Evolutionary conservation across 2,797 vertebrate genomes (phyloP).

Genomic region (Psittacula derbiana): DNA sequence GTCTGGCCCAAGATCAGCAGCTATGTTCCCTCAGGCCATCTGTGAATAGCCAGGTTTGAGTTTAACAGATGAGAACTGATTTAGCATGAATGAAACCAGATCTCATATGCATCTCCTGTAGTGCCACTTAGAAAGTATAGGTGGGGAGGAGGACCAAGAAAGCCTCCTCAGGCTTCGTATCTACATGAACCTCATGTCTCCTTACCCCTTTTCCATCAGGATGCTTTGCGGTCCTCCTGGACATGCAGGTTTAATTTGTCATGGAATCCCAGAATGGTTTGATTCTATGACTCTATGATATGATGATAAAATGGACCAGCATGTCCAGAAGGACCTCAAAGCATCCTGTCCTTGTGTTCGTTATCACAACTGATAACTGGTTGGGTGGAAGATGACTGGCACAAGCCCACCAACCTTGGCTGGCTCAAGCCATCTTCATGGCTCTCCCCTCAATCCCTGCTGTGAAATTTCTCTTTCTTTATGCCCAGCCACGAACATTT

Average conservation of each 20-base stretch:
- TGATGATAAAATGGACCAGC: background rate
- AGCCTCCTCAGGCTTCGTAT: background rate
- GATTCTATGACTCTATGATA: background rate
- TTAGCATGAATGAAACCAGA: background rate
- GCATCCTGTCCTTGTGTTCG: background rate
- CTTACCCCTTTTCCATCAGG: background rate
- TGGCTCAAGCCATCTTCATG: background rate
- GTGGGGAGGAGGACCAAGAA: background rate
- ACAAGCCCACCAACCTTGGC: background rate
- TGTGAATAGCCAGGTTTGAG: background rate
- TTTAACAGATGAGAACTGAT: background rate
- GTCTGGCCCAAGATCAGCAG: background rate
- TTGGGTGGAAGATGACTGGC: background rate
- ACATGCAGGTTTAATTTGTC: background rate
- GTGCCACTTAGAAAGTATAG: background rate
- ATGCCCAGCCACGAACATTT: background rate
- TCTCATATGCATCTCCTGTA: background rate
- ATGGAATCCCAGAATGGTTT: background rate
- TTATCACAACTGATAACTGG: background rate
- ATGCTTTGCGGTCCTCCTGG: background rate
- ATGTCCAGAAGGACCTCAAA: background rate
- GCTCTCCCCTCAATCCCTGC: background rate
- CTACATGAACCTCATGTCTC: background rate
- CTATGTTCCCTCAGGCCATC: background rate
- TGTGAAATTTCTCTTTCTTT: rapidly evolving